These are phyloP conservation scores for Watsonalla cultraria DNA, from an alignment of 2,888 invertebrate genomes.

Conservation along the genomic window DNA sequence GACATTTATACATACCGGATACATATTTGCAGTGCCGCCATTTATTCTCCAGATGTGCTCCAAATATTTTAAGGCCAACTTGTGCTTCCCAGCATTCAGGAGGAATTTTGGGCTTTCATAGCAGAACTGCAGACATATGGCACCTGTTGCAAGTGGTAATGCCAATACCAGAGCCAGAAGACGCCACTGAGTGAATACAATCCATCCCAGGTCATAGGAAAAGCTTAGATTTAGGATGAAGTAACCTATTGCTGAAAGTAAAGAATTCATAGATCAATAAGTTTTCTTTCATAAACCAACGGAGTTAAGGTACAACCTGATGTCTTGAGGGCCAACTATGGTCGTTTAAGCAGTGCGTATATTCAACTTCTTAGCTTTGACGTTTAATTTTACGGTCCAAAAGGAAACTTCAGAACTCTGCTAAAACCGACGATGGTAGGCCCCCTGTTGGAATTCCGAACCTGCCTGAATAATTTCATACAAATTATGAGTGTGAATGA, in stretches of 20 bases:
- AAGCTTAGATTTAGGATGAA: slow-evolving; percentile 29
- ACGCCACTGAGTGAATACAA: slow-evolving; percentile 43
- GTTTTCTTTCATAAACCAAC: too few species aligned
- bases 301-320: too few species aligned
- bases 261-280: neutral
- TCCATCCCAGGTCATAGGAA: slow-evolving; percentile 21
- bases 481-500: too few species aligned
- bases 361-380: too few species aligned
- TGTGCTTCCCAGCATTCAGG: slow-evolving; percentile 76
- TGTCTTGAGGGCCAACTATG: too few species aligned
- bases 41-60: slow-evolving; percentile 75
- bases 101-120: slow-evolving; percentile 86
- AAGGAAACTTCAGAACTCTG: too few species aligned
- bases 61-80: slow-evolving; percentile 78
- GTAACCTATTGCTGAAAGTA: slow-evolving; percentile 27
- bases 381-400: too few species aligned
- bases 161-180: slow-evolving; percentile 48
- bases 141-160: slow-evolving; percentile 77
- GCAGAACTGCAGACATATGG: slow-evolving; percentile 67
- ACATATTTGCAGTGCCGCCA: slow-evolving; percentile 29
- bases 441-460: too few species aligned
- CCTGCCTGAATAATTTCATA: too few species aligned
- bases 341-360: too few species aligned
- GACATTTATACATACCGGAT: neutral
- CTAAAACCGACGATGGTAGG: too few species aligned